Evolutionary conservation across 2,113 vertebrate species (phyloP), one percentile per base, ranked within the genome.

Genomic region (Ochotona princeps): DNA sequence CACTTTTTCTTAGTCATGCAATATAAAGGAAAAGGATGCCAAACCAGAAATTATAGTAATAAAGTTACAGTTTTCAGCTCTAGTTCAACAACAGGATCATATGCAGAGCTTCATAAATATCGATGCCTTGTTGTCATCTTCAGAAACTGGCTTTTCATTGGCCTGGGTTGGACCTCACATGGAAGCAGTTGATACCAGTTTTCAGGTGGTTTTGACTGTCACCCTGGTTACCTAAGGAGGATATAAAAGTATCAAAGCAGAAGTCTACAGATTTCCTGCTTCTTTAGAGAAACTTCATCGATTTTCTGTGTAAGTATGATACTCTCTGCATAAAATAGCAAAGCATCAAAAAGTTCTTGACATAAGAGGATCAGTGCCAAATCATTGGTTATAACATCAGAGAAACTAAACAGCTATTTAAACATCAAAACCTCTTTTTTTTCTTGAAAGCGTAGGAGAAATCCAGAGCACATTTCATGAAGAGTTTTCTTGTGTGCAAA

Each of bases 391-490:
- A 90, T 28, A 90, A 8, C 5, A 75, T 57, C 54, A 35, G 25
- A 70, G 49, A 80, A 63, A 72, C 0, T 70, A 38, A 84, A 78
- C 57, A 26, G 35, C n/a, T 89, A 83, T 60, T 92, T 72, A 90
- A 93, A 80, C 8, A 61, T 79, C 49, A 87, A 74, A 92, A 4
- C 0, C 20, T 70, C 26, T 47, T 25, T 32, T 81, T 35, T 2
- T 10, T 70, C 70, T 72, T 91, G 60, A 91, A 66, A 90, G 44
- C 8, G 32, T 28, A 94, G 18, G 85, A 87, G 67, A 93, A 85
- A 91, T 80, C 17, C 30, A 87, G 66, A 95, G 28, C 10, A 89
- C n/a, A 89, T 83, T 92, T 86, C 63, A 75, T 65, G 20, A 84
- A n/a, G 10, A 32, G 21, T 90, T 83, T 91, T 82, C 32, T 61